A percentile compares a stretch with the other conserved stretches of the same genome.
Conservation (phyloP, 2,113 vertebrate species). For the Piprites chloris region DNA sequence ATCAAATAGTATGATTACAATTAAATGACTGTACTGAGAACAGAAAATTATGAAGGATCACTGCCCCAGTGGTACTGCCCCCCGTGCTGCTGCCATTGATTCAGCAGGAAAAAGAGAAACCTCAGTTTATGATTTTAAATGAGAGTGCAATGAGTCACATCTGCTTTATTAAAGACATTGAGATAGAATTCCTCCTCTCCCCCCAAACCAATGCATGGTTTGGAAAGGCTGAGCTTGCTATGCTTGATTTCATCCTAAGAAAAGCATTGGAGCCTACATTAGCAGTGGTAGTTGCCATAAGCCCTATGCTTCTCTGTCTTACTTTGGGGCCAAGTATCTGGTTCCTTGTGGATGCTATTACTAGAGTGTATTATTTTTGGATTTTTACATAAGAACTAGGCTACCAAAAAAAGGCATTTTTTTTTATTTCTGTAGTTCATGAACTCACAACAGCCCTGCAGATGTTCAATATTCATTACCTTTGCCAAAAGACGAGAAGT, state of each 20-base stretch:
- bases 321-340: constrained; percentile 10
- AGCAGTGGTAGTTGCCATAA: constrained; percentile 15
- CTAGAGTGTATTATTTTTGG: constrained; percentile 36
- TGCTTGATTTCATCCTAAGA: constrained; percentile 20
- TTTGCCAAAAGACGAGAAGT: constrained; percentile 2
- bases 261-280: constrained; percentile 1
- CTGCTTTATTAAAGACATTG: neutral
- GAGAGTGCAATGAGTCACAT: constrained; percentile 10
- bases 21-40: neutral
- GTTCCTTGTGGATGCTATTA: constrained; percentile 27
- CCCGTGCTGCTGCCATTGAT: neutral
- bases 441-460: constrained; percentile 26
- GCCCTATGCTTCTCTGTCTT: neutral
- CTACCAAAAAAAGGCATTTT: constrained; percentile 27
- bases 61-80: neutral
- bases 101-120: neutral
- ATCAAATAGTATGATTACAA: neutral
- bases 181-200: constrained; percentile 15
- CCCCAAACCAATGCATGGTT: neutral
- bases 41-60: fast-evolving
- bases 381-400: constrained; percentile 13
- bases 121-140: neutral
- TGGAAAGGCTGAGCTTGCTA: constrained; percentile 27
- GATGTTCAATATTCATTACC: constrained; percentile 2
- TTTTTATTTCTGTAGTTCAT: constrained; percentile 50